Conservation (phyloP, 2,113 vertebrate species). For the Nyctereutes procyonoides region DNA sequence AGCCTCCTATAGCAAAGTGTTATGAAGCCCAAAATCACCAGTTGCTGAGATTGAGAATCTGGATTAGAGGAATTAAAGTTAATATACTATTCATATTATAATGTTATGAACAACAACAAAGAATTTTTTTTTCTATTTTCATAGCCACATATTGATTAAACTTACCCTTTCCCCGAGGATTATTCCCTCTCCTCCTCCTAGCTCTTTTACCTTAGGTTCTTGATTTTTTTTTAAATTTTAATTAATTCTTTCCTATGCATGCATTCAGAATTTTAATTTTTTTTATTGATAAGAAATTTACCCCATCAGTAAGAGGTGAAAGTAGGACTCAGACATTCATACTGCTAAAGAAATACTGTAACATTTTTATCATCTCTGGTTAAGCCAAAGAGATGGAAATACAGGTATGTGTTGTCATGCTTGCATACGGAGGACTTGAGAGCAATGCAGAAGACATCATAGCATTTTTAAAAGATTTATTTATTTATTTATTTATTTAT, state of each 20-base stretch:
- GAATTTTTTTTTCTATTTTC: neutral
- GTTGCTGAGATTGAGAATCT: neutral
- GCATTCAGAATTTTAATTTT: neutral
- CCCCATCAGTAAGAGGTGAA: neutral
- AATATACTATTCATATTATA: neutral
- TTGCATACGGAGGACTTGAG: neutral
- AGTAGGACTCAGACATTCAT: neutral
- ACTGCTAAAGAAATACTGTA: conserved; percentile 6
- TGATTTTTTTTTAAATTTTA: neutral
- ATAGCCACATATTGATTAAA: conserved; percentile 24
- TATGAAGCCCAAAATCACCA: neutral
- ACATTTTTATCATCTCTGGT: neutral
- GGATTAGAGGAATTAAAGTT: neutral
- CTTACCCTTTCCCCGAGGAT: neutral
- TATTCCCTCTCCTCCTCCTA: neutral
- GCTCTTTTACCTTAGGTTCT: neutral
- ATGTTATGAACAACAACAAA: neutral
- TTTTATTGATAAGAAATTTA: conserved; percentile 9
- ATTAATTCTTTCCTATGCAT: neutral
- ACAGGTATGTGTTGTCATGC: neutral
- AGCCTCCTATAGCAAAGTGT: neutral
- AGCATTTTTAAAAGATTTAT: neutral
- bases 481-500: neutral
- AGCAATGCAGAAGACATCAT: neutral
- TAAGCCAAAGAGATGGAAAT: neutral